Percentiles rank a stretch among this genome's conserved stretches.
Evolutionary conservation across 2,888 invertebrate species (phyloP).

Genomic region (Drosophila gaucha): DNA sequence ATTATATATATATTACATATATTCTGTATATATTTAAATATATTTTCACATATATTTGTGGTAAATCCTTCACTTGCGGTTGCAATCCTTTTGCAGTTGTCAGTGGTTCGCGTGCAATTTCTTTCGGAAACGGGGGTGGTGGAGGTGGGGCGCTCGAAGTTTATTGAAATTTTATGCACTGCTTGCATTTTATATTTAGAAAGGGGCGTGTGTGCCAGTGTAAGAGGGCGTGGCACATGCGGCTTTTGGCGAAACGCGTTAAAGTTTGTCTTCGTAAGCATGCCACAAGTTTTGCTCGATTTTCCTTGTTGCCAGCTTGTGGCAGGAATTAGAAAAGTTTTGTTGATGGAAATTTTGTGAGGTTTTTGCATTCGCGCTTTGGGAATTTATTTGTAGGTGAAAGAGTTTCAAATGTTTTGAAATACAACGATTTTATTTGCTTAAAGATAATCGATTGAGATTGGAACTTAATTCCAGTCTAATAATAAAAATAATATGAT

Average conservation of each 20-base stretch:
- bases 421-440: no score
- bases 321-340: constrained; percentile 21
- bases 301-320: constrained; percentile 10
- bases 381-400: neutral
- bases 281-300: constrained; percentile 12
- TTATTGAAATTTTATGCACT: constrained; percentile 49
- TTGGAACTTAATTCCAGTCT: no score
- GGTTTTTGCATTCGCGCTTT: neutral
- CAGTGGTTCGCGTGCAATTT: constrained; percentile 21
- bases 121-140: neutral
- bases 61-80: neutral
- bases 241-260: constrained; percentile 15
- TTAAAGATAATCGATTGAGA: no score
- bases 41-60: neutral
- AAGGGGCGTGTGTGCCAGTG: neutral
- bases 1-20: neutral
- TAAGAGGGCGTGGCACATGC: constrained; percentile 12
- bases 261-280: constrained; percentile 23
- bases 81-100: constrained; percentile 3
- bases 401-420: neutral
- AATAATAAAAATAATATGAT: no score
- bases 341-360: neutral
- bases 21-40: neutral
- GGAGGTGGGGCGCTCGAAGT: constrained; percentile 5
- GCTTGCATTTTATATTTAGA: constrained; percentile 33